A percentile compares a stretch with the other conserved stretches of the same genome.
Evolutionary conservation across 2,888 invertebrate species (phyloP).

Genomic region (Epinotia ramella): DNA sequence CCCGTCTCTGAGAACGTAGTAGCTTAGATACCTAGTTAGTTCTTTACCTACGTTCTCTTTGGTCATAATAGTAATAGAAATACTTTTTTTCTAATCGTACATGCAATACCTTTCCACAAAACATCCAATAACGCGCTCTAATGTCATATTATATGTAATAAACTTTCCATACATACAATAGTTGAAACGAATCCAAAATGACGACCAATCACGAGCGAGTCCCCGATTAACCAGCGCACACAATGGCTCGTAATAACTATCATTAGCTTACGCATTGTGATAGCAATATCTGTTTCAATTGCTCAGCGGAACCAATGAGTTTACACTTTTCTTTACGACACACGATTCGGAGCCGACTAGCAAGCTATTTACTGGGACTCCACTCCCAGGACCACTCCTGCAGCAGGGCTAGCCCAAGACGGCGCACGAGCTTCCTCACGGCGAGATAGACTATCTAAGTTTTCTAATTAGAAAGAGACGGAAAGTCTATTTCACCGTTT

Average conservation of each 20-base stretch:
- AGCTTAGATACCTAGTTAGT: too few relatives aligned
- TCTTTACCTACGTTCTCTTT: too few relatives aligned
- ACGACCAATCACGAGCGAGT: conserved; percentile 35
- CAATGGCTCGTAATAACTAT: conserved; percentile 57
- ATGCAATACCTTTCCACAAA: background rate
- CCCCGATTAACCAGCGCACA: conserved; percentile 41
- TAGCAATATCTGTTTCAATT: conserved; percentile 65
- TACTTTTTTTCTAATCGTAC: background rate
- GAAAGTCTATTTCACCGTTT: too few relatives aligned
- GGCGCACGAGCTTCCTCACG: too few relatives aligned
- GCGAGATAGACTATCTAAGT: too few relatives aligned
- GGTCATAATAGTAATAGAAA: too few relatives aligned
- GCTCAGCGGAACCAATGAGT: conserved; percentile 51
- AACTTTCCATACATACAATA: conserved; percentile 28
- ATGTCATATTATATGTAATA: conserved; percentile 21
- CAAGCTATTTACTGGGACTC: background rate
- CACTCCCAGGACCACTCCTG: too few relatives aligned
- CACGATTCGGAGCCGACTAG: conserved; percentile 6
- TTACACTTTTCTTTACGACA: conserved; percentile 22
- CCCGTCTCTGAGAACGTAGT: too few relatives aligned
- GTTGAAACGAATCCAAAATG: conserved; percentile 43
- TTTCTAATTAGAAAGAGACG: too few relatives aligned
- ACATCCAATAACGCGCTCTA: conserved; percentile 10
- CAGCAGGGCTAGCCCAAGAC: too few relatives aligned
- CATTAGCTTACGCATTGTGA: conserved; percentile 62